These are phyloP conservation scores for Grapholita molesta DNA, from an alignment of 1,140 invertebrate species.

Conservation along the genomic window DNA sequence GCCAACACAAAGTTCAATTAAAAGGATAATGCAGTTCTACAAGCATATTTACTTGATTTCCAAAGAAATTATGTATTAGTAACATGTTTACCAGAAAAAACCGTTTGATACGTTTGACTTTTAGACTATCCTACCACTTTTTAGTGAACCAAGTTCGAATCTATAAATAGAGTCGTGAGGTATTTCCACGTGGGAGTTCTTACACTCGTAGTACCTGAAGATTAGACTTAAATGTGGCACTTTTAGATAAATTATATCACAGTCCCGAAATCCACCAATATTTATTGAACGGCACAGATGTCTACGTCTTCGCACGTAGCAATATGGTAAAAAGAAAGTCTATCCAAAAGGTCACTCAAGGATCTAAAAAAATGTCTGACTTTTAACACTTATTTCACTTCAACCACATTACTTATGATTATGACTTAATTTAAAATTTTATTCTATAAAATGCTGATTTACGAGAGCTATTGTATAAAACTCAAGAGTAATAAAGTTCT, in stretches of 20 bases:
- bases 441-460: conserved; percentile 51
- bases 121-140: conserved; percentile 56
- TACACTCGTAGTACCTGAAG: conserved; percentile 58
- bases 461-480: conserved; percentile 40
- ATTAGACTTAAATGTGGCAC: conserved; percentile 58
- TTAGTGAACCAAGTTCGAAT: conserved; percentile 64
- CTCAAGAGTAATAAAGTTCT: conserved; percentile 34
- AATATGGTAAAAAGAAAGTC: conserved; percentile 74
- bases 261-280: conserved; percentile 44
- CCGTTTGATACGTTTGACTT: neutral
- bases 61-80: neutral
- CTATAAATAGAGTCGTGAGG: conserved; percentile 73
- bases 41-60: neutral
- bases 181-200: conserved; percentile 75
- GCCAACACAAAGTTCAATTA: conserved; percentile 13
- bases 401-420: conserved; percentile 56
- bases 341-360: conserved; percentile 72
- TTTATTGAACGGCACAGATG: conserved; percentile 38
- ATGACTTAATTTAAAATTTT: conserved; percentile 54
- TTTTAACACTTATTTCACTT: conserved; percentile 56
- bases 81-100: too few species aligned
- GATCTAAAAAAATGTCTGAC: conserved; percentile 58
- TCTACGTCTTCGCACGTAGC: conserved; percentile 34
- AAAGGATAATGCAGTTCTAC: conserved; percentile 10
- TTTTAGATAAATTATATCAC: conserved; percentile 58